These are phyloP conservation scores for Macrotrachela quadricornifera DNA, from an alignment of 1,140 invertebrate genomes.

Conservation along the genomic window DNA sequence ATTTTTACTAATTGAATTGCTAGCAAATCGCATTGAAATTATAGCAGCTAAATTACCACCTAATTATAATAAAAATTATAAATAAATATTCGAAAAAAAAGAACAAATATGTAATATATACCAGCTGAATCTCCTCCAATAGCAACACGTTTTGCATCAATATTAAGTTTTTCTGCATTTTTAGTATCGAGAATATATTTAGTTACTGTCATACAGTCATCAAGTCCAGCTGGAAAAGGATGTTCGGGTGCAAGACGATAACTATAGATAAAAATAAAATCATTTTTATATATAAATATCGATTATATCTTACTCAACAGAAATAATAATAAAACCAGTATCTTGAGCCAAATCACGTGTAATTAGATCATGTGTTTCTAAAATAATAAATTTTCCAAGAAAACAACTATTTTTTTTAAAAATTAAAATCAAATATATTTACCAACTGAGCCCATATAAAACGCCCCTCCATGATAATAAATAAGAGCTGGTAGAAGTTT, in stretches of 20 bases:
- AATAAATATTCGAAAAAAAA: neutral
- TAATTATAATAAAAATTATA: neutral
- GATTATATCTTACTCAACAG: conserved; percentile 11
- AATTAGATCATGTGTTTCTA: conserved; percentile 3
- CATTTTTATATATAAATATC: neutral
- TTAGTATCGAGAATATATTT: conserved; percentile 10
- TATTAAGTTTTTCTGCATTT: conserved; percentile 1
- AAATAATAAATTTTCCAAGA: neutral
- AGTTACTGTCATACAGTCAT: neutral
- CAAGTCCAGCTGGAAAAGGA: neutral
- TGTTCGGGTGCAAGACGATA: conserved; percentile 2
- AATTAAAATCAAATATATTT: too few relatives aligned
- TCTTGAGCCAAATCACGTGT: conserved; percentile 1
- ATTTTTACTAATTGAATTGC: neutral
- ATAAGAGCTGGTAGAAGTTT: conserved; percentile 1
- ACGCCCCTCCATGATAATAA: conserved; percentile 6
- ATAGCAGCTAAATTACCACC: conserved; percentile 6
- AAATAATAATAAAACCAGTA: conserved; percentile 1
- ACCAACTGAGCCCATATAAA: conserved; percentile 6
- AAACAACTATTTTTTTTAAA: too few relatives aligned
- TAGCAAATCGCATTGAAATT: neutral
- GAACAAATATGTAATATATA: conserved; percentile 4
- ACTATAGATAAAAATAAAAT: conserved; percentile 9
- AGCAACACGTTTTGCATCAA: neutral
- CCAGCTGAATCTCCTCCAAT: conserved; percentile 10